Percentiles rank a stretch among this genome's conserved stretches.
These are phyloP conservation scores for Beris chalybata DNA, from an alignment of 2,888 invertebrate genomes.

Conservation along the genomic window DNA sequence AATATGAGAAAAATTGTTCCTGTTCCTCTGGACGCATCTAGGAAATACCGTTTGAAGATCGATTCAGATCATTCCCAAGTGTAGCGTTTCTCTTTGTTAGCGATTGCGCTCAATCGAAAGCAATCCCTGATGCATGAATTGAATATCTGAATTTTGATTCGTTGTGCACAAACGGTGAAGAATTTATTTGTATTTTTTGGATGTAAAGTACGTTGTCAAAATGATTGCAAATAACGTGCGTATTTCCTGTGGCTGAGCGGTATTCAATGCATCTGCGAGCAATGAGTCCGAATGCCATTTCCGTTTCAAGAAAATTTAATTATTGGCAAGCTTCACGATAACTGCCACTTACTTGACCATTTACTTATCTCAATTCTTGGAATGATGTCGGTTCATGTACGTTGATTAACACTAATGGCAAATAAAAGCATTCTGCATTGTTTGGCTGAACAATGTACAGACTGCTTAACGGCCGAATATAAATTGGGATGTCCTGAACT, in stretches of 20 bases:
- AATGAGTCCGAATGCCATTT: conserved; percentile 40
- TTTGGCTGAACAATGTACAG: too few species aligned
- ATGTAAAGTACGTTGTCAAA: conserved; percentile 40
- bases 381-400: conserved; percentile 44
- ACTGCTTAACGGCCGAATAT: too few species aligned
- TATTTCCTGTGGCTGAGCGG: too few species aligned
- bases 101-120: conserved; percentile 40
- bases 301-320: conserved; percentile 42
- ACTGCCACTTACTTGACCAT: conserved; percentile 44
- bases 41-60: background rate
- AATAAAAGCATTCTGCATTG: too few species aligned
- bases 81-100: conserved; percentile 36
- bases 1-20: too few species aligned
- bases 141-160: conserved; percentile 19
- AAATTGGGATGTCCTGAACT: too few species aligned
- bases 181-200: conserved; percentile 40
- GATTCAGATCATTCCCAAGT: conserved; percentile 42
- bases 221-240: conserved; percentile 33
- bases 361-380: conserved; percentile 46
- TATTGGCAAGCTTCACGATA: conserved; percentile 45
- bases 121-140: conserved; percentile 27
- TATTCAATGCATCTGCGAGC: conserved; percentile 41
- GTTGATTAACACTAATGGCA: background rate
- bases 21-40: too few species aligned
- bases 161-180: conserved; percentile 30